These are phyloP conservation scores for Gambusia holbrooki DNA, from an alignment of 2,113 vertebrate genomes.

Conservation along the genomic window DNA sequence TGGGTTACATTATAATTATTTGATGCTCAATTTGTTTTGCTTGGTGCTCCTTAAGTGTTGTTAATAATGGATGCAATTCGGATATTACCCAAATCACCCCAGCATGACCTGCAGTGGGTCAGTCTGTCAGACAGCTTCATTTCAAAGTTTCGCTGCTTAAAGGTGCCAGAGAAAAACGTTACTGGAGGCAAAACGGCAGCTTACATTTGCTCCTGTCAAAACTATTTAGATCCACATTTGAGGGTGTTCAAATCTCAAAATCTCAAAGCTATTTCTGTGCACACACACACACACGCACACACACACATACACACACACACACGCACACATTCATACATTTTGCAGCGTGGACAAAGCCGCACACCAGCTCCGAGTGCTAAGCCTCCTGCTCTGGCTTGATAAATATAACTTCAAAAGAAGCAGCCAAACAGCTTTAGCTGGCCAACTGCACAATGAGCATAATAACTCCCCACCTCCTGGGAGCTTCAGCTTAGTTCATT, in stretches of 20 bases:
- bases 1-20: conserved; percentile 26
- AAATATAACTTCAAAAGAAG: conserved; percentile 82
- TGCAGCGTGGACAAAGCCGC: conserved; percentile 65
- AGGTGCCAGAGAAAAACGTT: conserved; percentile 1
- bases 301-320: too few relatives aligned
- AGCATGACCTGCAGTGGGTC: conserved; percentile 17
- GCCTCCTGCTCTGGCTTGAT: conserved; percentile 76
- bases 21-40: conserved; percentile 7
- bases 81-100: conserved; percentile 28
- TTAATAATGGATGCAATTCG: conserved; percentile 11
- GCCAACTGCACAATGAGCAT: conserved; percentile 76
- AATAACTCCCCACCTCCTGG: conserved; percentile 77
- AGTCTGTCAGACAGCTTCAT: conserved; percentile 1
- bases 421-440: conserved; percentile 78
- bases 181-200: conserved; percentile 11
- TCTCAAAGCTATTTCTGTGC: conserved; percentile 49
- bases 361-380: conserved; percentile 66
- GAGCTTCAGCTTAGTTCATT: conserved; percentile 78
- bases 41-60: conserved; percentile 28
- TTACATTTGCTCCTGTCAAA: conserved; percentile 11
- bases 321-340: conserved; percentile 32
- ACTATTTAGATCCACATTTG: conserved; percentile 33
- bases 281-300: conserved; percentile 21
- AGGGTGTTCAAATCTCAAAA: conserved; percentile 41
- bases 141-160: conserved; percentile 15